Percentiles rank a stretch among this genome's conserved stretches.
Conservation (phyloP, 2,797 vertebrate species). For the Periparus ater region DNA sequence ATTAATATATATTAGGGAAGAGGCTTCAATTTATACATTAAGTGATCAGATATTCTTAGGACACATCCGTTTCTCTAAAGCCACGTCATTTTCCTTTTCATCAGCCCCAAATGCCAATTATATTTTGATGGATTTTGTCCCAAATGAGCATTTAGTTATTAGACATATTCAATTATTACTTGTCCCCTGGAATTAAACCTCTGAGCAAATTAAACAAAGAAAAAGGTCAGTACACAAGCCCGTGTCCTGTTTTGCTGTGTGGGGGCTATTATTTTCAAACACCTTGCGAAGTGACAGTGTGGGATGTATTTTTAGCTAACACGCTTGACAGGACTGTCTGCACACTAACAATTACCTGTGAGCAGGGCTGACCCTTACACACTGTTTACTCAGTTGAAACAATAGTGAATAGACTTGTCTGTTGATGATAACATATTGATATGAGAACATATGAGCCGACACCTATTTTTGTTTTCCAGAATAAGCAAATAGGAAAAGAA, state of each 20-base stretch:
- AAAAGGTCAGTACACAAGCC: slow-evolving; percentile 89
- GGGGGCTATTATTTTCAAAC: slow-evolving; percentile 87
- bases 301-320: slow-evolving; percentile 88
- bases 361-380: slow-evolving; percentile 84
- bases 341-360: slow-evolving; percentile 89
- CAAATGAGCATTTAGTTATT: slow-evolving; percentile 83
- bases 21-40: slow-evolving; percentile 74
- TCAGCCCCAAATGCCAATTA: slow-evolving; percentile 80
- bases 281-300: slow-evolving; percentile 88
- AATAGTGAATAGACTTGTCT: slow-evolving; percentile 79
- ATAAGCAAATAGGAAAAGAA: slow-evolving; percentile 59
- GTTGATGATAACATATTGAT: slow-evolving; percentile 82
- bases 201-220: slow-evolving; percentile 82
- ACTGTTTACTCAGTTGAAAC: slow-evolving; percentile 88
- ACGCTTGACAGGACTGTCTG: slow-evolving; percentile 84
- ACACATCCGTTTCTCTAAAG: slow-evolving; percentile 54
- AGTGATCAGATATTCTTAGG: slow-evolving; percentile 74
- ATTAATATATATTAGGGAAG: slow-evolving; percentile 78
- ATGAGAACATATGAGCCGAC: slow-evolving; percentile 70
- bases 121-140: slow-evolving; percentile 82
- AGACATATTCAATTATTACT: slow-evolving; percentile 82
- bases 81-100: slow-evolving; percentile 65
- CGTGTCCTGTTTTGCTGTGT: slow-evolving; percentile 81
- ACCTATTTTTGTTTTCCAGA: slow-evolving; percentile 71
- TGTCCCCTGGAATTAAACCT: slow-evolving; percentile 81